These are phyloP conservation scores for Sesia bembeciformis DNA, from an alignment of 2,888 invertebrate species.

Conservation along the genomic window DNA sequence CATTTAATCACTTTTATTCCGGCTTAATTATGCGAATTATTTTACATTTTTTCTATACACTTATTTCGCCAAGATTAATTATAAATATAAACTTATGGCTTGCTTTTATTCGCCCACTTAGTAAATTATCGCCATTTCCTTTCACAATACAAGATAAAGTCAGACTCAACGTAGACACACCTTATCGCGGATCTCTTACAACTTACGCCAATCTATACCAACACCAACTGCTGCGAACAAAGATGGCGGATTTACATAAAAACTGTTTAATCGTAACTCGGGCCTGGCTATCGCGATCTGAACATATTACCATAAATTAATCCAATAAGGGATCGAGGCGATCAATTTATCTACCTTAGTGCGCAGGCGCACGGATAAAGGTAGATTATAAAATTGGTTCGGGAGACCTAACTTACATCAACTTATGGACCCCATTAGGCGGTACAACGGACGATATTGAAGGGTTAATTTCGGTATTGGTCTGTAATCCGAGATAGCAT, in stretches of 20 bases:
- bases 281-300: conserved; percentile 50
- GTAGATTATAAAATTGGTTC: conserved; percentile 1
- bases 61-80: too few relatives aligned
- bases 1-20: too few relatives aligned
- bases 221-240: conserved; percentile 51
- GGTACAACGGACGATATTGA: conserved; percentile 11
- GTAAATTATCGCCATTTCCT: too few relatives aligned
- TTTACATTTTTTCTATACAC: too few relatives aligned
- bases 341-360: conserved; percentile 55
- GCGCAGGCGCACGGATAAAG: conserved; percentile 38
- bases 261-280: conserved; percentile 66
- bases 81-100: too few relatives aligned
- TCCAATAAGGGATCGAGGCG: conserved; percentile 53
- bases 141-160: too few relatives aligned
- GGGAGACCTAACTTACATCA: conserved; percentile 21
- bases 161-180: too few relatives aligned
- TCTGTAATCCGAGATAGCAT: too few relatives aligned
- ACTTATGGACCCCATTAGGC: conserved; percentile 43
- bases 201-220: conserved; percentile 14
- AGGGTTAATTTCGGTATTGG: conserved; percentile 6
- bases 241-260: conserved; percentile 66
- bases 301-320: conserved; percentile 56
- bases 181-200: conserved; percentile 1
- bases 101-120: too few relatives aligned
- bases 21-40: too few relatives aligned